Evolutionary conservation across 2,113 vertebrate genomes (phyloP), one percentile per base, ranked within the genome.

Genomic region (Camelus dromedarius): DNA sequence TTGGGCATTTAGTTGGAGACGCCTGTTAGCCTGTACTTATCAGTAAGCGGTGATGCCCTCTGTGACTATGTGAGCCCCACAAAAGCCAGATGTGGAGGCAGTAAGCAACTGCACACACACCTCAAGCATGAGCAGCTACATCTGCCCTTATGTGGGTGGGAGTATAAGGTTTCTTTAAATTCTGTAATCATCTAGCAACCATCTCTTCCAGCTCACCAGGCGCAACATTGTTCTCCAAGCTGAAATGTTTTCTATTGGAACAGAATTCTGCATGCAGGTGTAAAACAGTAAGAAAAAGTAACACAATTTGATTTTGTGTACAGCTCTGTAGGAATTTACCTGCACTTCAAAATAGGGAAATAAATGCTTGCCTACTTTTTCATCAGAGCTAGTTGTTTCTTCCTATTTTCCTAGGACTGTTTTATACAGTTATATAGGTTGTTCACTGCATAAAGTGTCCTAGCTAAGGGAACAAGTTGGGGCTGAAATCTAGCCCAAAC

Each of bases 271-370:
- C 35, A 32, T 86, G 10, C 38, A 85, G 35, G 26, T 95, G 2
- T n/a, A 19, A 77, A 92, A 76, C 12, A 70, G 16, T 90, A 19
- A 38, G 56, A 76, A 97, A 92, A 73, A 66, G 84, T 46, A 93
- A 92, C 35, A 75, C 52, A 93, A 42, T 69, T 94, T 22, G 4
- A 89, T 26, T 72, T 96, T 70, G 5, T 50, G 50, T 96, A 96
- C 50, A 76, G 75, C 73, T 95, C 38, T 69, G 81, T 73, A 91
- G 69, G 75, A 91, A 84, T 84, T 83, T 79, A n/a, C 66, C 56
- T 75, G 4, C 32, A 42, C 56, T 82, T 42, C 52, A 84, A 70
- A 89, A 69, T 19, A 70, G n/a, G 32, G 56, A 91, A 91, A 38
- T 80, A 76, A 92, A 85, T 75, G 15, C 14, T 48, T 83, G n/a